Conservation (phyloP, 2,797 vertebrate species). For the Rousettus madagascariensis region DNA sequence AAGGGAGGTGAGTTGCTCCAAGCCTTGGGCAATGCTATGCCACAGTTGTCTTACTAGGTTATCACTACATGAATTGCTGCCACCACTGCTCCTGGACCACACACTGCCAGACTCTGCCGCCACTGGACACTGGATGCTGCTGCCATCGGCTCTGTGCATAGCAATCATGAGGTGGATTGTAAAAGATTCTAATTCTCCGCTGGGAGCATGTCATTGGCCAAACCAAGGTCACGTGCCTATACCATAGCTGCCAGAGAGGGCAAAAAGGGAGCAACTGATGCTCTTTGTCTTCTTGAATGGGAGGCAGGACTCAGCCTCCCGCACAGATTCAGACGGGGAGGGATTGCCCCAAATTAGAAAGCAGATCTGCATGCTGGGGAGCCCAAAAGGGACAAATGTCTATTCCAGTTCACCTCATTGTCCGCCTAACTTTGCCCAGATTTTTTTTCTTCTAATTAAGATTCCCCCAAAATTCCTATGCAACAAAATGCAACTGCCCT, state of each 20-base stretch:
- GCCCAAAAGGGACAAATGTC: not conserved
- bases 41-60: not conserved
- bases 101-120: not conserved
- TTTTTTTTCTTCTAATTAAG: not conserved
- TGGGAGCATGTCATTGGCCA: not conserved
- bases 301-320: not conserved
- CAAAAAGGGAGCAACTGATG: not conserved
- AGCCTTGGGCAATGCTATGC: too few relatives aligned
- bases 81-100: fast-evolving
- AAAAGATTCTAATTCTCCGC: not conserved
- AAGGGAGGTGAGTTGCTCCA: not conserved
- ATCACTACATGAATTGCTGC: not conserved
- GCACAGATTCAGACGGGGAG: not conserved
- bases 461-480: not conserved
- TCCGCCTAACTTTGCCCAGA: not conserved
- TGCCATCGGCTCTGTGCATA: not conserved
- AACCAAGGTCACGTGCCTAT: not conserved
- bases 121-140: too few relatives aligned
- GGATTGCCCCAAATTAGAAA: not conserved
- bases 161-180: not conserved
- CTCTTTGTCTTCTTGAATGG: not conserved
- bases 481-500: not conserved
- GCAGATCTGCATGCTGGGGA: not conserved
- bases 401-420: not conserved
- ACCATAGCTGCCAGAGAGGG: fast-evolving